Conservation (phyloP, 92 coral and sea anemone species). For the Zoanthus sociatus region DNA sequence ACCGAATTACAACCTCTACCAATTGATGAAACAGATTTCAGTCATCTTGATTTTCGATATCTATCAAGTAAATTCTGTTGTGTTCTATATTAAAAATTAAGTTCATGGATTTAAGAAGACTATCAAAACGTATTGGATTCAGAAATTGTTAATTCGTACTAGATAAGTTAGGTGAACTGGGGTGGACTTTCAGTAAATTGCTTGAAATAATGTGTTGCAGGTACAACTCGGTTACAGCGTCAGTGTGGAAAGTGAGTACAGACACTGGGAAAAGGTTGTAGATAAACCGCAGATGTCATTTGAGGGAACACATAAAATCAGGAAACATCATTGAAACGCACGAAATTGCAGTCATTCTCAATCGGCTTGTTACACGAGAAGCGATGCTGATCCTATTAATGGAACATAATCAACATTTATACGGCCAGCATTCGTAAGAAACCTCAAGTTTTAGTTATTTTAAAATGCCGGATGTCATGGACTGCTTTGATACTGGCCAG, state of each 20-base stretch:
- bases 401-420: not conserved
- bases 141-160: no score
- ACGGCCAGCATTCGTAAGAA: not conserved
- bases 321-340: constrained; percentile 19
- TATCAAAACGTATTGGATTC: no score
- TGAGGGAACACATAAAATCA: constrained; percentile 61
- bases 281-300: constrained; percentile 63
- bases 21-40: not conserved
- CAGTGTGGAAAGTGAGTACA: constrained; percentile 62
- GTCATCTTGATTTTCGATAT: not conserved
- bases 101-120: no score
- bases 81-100: no score
- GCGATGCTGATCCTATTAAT: not conserved
- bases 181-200: not conserved
- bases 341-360: not conserved
- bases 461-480: not conserved
- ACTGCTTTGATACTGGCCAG: not conserved
- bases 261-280: constrained; percentile 70
- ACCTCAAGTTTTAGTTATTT: not conserved
- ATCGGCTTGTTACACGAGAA: not conserved
- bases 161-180: no score
- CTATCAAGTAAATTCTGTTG: not conserved
- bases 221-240: constrained; percentile 67
- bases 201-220: not conserved
- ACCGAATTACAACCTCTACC: not conserved